Conservation (phyloP, 2,888 invertebrate species). For the Drosophila peninsularis region DNA sequence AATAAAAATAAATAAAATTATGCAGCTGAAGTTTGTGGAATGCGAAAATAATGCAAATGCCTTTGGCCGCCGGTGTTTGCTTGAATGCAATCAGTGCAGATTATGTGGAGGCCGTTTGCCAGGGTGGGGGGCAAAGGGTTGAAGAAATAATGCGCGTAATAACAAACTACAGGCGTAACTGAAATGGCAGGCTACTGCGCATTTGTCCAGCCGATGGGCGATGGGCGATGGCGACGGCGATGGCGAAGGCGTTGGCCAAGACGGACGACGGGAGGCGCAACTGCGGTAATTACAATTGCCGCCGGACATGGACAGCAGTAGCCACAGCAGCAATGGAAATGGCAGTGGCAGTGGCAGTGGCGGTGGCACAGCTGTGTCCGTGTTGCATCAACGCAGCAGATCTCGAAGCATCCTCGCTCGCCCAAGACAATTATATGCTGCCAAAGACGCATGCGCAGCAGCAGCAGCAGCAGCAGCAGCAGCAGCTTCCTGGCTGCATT, state of each 20-base stretch:
- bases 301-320: conserved; percentile 75
- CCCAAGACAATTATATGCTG: conserved; percentile 77
- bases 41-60: conserved; percentile 74
- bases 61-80: conserved; percentile 62
- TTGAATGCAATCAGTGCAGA: conserved; percentile 68
- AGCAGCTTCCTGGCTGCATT: conserved; percentile 60
- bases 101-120: conserved; percentile 36
- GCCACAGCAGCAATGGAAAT: conserved; percentile 35
- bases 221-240: conserved; percentile 12
- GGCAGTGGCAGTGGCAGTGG: conserved; percentile 25
- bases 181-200: conserved; percentile 79
- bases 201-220: conserved; percentile 65
- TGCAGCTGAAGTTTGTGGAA: conserved; percentile 63
- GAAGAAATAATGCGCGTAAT: conserved; percentile 75
- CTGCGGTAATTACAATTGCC: conserved; percentile 83
- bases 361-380: conserved; percentile 53
- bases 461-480: neutral
- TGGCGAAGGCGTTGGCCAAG: conserved; percentile 73
- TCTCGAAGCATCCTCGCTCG: conserved; percentile 66
- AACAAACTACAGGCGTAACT: conserved; percentile 79
- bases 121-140: conserved; percentile 55
- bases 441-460: conserved; percentile 76
- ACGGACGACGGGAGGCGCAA: conserved; percentile 79
- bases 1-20: conserved; percentile 53
- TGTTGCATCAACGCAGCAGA: conserved; percentile 55